Conservation (phyloP, 2,113 vertebrate genomes). For the Crocuta crocuta region DNA sequence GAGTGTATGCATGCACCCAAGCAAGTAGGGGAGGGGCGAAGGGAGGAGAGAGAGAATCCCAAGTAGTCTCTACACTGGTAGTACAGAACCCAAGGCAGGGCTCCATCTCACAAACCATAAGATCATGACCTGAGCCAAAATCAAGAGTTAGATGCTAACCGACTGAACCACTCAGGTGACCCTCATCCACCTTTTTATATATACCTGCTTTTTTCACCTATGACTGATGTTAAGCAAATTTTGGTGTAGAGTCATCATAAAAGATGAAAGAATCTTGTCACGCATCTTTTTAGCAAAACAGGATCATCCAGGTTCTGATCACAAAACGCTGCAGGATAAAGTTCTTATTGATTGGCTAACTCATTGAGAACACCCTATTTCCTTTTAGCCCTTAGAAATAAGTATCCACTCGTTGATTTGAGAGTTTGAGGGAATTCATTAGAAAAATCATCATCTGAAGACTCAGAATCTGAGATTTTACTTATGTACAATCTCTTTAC, state of each 20-base stretch:
- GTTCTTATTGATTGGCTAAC: background rate
- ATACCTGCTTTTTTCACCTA: background rate
- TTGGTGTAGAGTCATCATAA: background rate
- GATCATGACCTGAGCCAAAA: too few species aligned
- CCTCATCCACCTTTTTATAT: background rate
- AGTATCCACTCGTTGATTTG: background rate
- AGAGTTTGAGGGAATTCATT: conserved; percentile 1
- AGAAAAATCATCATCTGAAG: background rate
- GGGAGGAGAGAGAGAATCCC: too few species aligned
- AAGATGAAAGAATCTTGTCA: background rate
- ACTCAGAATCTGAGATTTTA: background rate
- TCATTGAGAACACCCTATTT: background rate
- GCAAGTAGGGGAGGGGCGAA: too few species aligned
- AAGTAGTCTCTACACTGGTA: too few species aligned
- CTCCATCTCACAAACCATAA: too few species aligned
- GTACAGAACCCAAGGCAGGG: too few species aligned
- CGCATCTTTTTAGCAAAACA: conserved; percentile 9
- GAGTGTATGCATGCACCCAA: too few species aligned
- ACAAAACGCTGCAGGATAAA: background rate
- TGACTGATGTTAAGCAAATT: background rate
- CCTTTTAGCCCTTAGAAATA: conserved; percentile 15
- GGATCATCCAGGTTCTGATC: background rate
- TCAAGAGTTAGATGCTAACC: too few species aligned
- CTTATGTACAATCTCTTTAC: background rate
- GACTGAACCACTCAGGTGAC: too few species aligned